Evolutionary conservation across 2,888 invertebrate species (phyloP).

Genomic region (Dimorphilus gyrociliatus): DNA sequence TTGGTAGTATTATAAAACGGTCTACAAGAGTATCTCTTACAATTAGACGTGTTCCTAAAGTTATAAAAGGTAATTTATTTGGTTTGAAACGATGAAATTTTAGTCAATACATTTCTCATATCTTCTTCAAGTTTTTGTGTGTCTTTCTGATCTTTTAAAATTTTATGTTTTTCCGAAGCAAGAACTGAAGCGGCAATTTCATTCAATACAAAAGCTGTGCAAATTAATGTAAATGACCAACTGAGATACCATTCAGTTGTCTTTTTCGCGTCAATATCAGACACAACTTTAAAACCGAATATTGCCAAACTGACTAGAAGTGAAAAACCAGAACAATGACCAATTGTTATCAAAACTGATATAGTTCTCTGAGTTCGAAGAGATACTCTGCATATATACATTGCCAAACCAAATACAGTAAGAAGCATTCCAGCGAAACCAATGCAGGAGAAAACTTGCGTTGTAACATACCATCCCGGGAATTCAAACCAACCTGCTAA

Average conservation of each 20-base stretch:
- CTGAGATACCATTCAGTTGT: slow-evolving; percentile 6
- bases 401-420: too few relatives aligned
- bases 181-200: slow-evolving; percentile 7
- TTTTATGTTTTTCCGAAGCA: slow-evolving; percentile 6
- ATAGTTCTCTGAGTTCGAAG: not conserved
- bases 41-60: slow-evolving; percentile 75
- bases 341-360: not conserved
- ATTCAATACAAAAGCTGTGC: slow-evolving; percentile 6
- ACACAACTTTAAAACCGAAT: slow-evolving; percentile 6
- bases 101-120: too few relatives aligned
- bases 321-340: slow-evolving; percentile 1
- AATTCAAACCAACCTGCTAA: slow-evolving; percentile 4
- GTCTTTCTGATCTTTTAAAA: not conserved
- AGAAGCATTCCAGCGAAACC: slow-evolving; percentile 4
- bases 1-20: slow-evolving; percentile 46
- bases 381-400: too few relatives aligned
- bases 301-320: slow-evolving; percentile 3
- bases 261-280: not conserved
- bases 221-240: slow-evolving; percentile 7
- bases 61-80: slow-evolving; percentile 25
- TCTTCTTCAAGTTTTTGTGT: too few relatives aligned
- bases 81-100: too few relatives aligned
- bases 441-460: slow-evolving; percentile 5
- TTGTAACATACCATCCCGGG: slow-evolving; percentile 7
- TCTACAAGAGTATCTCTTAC: slow-evolving; percentile 69